These are phyloP conservation scores for Netelia melanura DNA, from an alignment of 2,888 invertebrate species.

Conservation along the genomic window DNA sequence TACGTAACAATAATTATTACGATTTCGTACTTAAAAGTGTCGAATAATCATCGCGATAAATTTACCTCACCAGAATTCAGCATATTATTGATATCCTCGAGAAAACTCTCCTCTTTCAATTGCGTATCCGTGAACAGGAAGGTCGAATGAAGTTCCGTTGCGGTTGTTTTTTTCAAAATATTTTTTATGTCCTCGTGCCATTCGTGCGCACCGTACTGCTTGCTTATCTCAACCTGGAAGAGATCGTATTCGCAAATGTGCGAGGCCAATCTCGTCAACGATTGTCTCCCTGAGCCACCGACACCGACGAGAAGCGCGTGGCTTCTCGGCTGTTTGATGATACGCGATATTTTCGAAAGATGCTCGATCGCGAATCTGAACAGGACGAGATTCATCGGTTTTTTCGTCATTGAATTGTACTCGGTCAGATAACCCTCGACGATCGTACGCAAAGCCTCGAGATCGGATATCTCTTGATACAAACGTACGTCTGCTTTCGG, in stretches of 20 bases:
- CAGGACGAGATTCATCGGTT: slow-evolving; percentile 97
- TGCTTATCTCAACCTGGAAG: slow-evolving; percentile 95
- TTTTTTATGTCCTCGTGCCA: slow-evolving; percentile 97
- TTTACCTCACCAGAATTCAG: slow-evolving; percentile 94
- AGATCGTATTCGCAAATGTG: slow-evolving; percentile 97
- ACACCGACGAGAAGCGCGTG: slow-evolving; percentile 96
- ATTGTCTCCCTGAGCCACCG: slow-evolving; percentile 97
- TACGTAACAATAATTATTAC: too few species aligned
- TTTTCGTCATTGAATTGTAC: slow-evolving; percentile 97
- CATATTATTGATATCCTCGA: slow-evolving; percentile 97
- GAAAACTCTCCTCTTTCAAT: slow-evolving; percentile 96
- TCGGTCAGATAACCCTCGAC: slow-evolving; percentile 96
- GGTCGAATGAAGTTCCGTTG: slow-evolving; percentile 94
- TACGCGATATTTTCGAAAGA: slow-evolving; percentile 95
- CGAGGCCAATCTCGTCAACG: slow-evolving; percentile 94
- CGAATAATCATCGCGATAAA: neutral
- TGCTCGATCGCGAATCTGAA: slow-evolving; percentile 98
- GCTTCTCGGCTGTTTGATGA: slow-evolving; percentile 96
- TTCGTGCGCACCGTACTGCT: slow-evolving; percentile 92
- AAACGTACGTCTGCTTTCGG: slow-evolving; percentile 95
- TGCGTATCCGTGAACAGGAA: slow-evolving; percentile 97
- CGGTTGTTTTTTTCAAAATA: slow-evolving; percentile 92
- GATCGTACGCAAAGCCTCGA: slow-evolving; percentile 92
- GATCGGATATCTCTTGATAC: slow-evolving; percentile 95
- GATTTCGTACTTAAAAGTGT: too few species aligned